Conservation (phyloP, 2,888 invertebrate species). For the Hoplodrina blanda region DNA sequence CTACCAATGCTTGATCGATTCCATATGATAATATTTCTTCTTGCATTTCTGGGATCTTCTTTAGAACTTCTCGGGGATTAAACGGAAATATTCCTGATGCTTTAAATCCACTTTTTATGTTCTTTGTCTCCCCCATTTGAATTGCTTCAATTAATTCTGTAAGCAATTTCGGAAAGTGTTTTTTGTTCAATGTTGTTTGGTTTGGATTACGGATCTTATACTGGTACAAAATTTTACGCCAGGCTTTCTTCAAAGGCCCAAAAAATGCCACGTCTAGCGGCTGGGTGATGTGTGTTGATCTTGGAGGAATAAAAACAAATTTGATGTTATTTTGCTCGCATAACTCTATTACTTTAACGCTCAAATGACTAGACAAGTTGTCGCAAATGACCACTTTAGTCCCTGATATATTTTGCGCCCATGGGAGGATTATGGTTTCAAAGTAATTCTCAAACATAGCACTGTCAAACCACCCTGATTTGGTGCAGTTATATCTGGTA, state of each 20-base stretch:
- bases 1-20: too few relatives aligned
- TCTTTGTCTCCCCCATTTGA: too few relatives aligned
- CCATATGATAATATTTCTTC: too few relatives aligned
- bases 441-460: conserved; percentile 33
- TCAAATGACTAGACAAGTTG: conserved; percentile 8
- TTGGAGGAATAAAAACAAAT: conserved; percentile 7
- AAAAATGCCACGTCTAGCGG: conserved; percentile 1
- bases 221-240: too few relatives aligned
- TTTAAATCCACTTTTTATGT: too few relatives aligned
- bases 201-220: too few relatives aligned
- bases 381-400: conserved; percentile 7
- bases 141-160: too few relatives aligned
- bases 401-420: background rate
- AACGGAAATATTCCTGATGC: too few relatives aligned
- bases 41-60: too few relatives aligned
- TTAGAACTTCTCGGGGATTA: too few relatives aligned
- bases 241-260: background rate
- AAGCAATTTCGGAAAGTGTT: too few relatives aligned
- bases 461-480: conserved; percentile 34
- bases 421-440: conserved; percentile 12
- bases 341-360: background rate
- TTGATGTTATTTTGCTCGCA: conserved; percentile 1
- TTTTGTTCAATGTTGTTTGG: too few relatives aligned
- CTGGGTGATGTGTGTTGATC: background rate
- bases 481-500: conserved; percentile 26